Percentiles rank a stretch among this genome's conserved stretches.
Evolutionary conservation across 2,888 invertebrate species (phyloP).

Genomic region (Sisyra nigra): DNA sequence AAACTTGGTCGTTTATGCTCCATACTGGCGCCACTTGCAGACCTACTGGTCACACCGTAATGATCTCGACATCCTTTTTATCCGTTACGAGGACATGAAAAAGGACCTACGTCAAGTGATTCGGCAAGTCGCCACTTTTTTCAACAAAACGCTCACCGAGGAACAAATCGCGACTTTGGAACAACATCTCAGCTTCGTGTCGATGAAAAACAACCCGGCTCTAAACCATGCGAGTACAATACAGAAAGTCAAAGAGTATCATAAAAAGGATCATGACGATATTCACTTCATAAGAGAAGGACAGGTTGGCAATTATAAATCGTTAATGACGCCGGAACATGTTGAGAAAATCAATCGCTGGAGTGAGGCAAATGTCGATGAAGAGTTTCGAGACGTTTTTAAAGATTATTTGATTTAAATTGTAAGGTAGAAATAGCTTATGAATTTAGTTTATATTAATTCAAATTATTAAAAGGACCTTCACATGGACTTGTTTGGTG

Average conservation of each 20-base stretch:
- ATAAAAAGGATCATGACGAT: slow-evolving; percentile 12
- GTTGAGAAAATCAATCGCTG: no score
- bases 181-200: slow-evolving; percentile 32
- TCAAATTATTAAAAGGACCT: no score
- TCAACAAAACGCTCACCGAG: slow-evolving; percentile 21
- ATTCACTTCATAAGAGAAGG: slow-evolving; percentile 24
- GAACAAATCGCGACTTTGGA: slow-evolving; percentile 24
- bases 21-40: slow-evolving; percentile 20
- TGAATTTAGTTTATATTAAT: no score
- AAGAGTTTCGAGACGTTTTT: no score
- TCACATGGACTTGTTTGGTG: no score
- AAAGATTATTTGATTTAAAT: no score
- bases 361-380: no score
- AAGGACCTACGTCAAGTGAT: slow-evolving; percentile 28
- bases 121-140: slow-evolving; percentile 25
- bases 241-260: slow-evolving; percentile 16
- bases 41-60: slow-evolving; percentile 17
- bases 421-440: no score
- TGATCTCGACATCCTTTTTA: slow-evolving; percentile 17
- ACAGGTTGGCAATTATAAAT: slow-evolving; percentile 25
- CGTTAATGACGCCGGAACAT: slow-evolving; percentile 21
- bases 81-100: slow-evolving; percentile 22
- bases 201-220: slow-evolving; percentile 31
- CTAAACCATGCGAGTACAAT: slow-evolving; percentile 24
- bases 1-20: slow-evolving; percentile 21